Base-by-base conservation (phyloP, 2,797 vertebrate species). In the Eulemur coronatus region DNA sequence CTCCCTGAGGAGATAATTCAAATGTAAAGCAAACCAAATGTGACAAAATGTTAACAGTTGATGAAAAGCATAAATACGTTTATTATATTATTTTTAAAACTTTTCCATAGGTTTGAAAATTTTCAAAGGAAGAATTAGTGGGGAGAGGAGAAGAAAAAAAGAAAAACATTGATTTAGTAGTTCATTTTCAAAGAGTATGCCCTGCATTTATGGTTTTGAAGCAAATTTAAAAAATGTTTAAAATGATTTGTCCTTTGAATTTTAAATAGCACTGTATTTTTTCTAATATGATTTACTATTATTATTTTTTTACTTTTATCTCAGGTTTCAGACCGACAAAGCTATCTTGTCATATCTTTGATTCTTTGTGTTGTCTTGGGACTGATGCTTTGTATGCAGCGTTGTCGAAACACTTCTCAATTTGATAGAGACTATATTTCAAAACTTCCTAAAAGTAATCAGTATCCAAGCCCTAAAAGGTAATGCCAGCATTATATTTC, bases 401-500 rank as follows among this genome's bases (percentile, higher is more conserved):
- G 99, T 76, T 99, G 99, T 98, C 98, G 99, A 95, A 98, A 98
- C 97, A 97, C 98, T 2, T 94, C 99, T 84, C 98, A 98, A 52
- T 98, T 98, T 97, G 98, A 99, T 95, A 98, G 92, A 86, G 98
- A 98, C 97, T 98, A 97, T 95, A 81, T 98, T 73, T 98, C 98
- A 81, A 98, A 97, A 94, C 98, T 99, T 96, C 99, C 99, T 97
- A 99, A 99, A 98, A 99, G 99, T 98, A 99, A 99, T 99, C 99
- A 99, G 97, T 99, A 99, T 98, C 99, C 99, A 78, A 99, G 99
- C 97, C 99, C 99, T 85, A 99, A 99, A 99, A 99, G 99, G 99
- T 99, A 98, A 97, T 0, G 9, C 69, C 50, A 69, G 18, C 69
- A 75, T 93, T 85, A 1, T 87, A 22, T 76, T 81, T 90, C 17